Evolutionary conservation across 2,797 vertebrate species (phyloP).

Genomic region (Ispidina picta): DNA sequence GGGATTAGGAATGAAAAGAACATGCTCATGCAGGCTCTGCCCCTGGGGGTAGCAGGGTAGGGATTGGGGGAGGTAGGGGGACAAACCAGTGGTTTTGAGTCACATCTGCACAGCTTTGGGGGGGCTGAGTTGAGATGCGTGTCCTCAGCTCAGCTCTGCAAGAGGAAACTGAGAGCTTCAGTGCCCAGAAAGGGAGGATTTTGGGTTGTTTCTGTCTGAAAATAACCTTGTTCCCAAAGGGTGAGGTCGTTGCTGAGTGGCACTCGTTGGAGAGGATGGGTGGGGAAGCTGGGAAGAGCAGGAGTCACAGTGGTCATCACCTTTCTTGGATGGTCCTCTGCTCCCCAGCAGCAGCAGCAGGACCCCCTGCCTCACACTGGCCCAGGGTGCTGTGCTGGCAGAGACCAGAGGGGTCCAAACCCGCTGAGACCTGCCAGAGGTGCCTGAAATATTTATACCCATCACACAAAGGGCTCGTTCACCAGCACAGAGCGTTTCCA

Average conservation of each 20-base stretch:
- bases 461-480: fast-evolving
- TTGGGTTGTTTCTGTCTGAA: background rate
- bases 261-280: fast-evolving
- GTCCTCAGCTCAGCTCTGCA: background rate
- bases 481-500: background rate
- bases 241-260: background rate
- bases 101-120: background rate
- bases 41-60: too few relatives aligned
- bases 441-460: background rate
- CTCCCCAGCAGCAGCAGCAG: background rate
- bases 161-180: background rate
- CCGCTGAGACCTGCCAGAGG: background rate
- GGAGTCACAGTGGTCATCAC: background rate
- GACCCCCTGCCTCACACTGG: background rate
- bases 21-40: background rate
- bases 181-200: background rate
- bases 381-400: background rate
- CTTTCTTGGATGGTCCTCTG: background rate
- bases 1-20: background rate
- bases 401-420: background rate
- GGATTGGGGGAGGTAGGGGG: too few relatives aligned
- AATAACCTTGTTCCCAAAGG: background rate
- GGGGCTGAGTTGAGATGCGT: background rate
- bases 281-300: background rate
- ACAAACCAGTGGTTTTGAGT: background rate